phyloP scores from a whole-genome alignment of 1,140 invertebrate species.

The Varroa destructor region DNA sequence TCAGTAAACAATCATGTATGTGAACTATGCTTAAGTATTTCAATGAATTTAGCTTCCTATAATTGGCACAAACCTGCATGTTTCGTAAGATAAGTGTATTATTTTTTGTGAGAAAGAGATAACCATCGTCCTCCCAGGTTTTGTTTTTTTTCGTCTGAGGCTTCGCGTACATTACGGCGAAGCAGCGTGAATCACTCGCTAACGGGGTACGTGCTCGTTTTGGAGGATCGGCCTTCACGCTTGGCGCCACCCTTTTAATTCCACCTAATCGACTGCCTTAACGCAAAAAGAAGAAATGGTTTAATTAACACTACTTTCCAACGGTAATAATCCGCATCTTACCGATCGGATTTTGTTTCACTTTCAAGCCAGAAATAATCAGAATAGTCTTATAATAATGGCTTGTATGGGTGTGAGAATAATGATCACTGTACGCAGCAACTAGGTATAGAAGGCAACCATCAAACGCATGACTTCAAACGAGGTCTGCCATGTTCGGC shows the following conservation, averaged over 20 bases:
- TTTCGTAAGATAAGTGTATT: neutral
- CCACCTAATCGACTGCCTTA: neutral
- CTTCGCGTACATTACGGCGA: constrained; percentile 13
- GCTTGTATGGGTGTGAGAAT: too few species aligned
- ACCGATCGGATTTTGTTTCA: too few species aligned
- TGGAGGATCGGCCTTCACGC: neutral
- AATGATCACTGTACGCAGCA: too few species aligned
- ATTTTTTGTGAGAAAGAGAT: neutral
- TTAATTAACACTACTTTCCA: too few species aligned
- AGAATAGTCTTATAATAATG: too few species aligned
- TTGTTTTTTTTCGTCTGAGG: constrained; percentile 16
- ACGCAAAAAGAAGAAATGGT: neutral
- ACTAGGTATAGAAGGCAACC: too few species aligned
- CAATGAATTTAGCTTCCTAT: neutral
- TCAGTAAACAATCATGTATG: too few species aligned
- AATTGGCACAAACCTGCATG: neutral
- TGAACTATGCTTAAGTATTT: neutral
- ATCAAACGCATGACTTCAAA: too few species aligned
- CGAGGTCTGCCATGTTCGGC: too few species aligned
- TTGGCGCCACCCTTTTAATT: neutral
- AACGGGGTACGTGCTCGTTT: neutral
- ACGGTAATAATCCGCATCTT: too few species aligned
- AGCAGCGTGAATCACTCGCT: neutral
- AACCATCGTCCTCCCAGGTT: constrained; percentile 18
- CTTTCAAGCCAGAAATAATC: too few species aligned